phyloP scores from a whole-genome alignment of 2,113 vertebrate genomes.

The Megaleporinus macrocephalus region DNA sequence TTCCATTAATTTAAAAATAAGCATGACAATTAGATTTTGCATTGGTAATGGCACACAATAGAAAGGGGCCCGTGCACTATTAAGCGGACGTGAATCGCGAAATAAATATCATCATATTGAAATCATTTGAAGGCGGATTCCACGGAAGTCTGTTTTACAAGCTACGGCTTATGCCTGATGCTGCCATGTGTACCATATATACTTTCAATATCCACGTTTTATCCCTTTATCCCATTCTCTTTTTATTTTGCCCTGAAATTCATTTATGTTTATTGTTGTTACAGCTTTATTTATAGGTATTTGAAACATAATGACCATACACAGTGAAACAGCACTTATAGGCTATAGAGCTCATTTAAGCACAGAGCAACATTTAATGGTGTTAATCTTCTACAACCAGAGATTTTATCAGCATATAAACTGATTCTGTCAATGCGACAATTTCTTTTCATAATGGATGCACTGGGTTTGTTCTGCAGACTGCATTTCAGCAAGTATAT shows the following conservation, averaged over 20 bases:
- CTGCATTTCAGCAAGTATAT: no score
- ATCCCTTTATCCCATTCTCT: background rate
- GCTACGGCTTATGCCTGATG: background rate
- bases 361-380: no score
- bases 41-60: slow-evolving; percentile 32
- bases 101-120: slow-evolving; percentile 47
- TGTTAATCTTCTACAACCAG: no score
- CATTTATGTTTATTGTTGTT: background rate
- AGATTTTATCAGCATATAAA: no score
- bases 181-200: background rate
- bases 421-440: no score
- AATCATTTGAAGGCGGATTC: slow-evolving; percentile 6
- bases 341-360: no score
- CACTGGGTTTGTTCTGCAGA: no score
- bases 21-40: slow-evolving; percentile 60
- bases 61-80: slow-evolving; percentile 52
- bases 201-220: background rate
- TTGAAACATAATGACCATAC: background rate
- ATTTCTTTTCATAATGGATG: no score
- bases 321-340: background rate
- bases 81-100: slow-evolving; percentile 75
- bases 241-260: background rate
- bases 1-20: slow-evolving; percentile 67
- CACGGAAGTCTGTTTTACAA: slow-evolving; percentile 19
- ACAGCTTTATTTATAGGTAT: background rate